These are phyloP conservation scores for Protonibea diacanthus DNA, from an alignment of 2,797 vertebrate genomes.

Conservation along the genomic window DNA sequence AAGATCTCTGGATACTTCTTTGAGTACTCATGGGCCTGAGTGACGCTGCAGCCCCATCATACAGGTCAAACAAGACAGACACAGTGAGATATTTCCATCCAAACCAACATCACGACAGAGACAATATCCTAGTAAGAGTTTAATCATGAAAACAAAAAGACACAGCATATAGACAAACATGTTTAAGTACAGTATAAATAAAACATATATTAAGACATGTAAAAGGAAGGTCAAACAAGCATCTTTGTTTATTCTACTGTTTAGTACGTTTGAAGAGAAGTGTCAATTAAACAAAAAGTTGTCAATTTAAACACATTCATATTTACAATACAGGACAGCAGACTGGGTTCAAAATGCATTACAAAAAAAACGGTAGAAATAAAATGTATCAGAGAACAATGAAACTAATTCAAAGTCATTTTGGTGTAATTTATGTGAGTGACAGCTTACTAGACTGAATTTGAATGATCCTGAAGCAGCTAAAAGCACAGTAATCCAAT, in stretches of 20 bases:
- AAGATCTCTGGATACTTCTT: neutral
- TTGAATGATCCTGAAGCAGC: slow-evolving; percentile 1
- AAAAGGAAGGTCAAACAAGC: slow-evolving; percentile 60
- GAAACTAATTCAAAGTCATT: neutral
- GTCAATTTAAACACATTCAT: slow-evolving; percentile 59
- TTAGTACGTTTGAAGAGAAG: slow-evolving; percentile 52
- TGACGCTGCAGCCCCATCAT: too few species aligned
- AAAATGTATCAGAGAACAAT: neutral
- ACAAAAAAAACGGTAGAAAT: too few species aligned
- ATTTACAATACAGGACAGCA: slow-evolving; percentile 67
- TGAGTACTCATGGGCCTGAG: neutral
- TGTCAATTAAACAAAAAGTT: slow-evolving; percentile 53
- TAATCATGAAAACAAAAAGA: slow-evolving; percentile 77
- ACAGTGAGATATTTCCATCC: neutral
- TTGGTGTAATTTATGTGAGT: neutral
- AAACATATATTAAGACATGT: slow-evolving; percentile 71
- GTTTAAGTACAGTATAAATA: slow-evolving; percentile 77
- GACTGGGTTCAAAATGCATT: slow-evolving; percentile 42
- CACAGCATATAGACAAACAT: slow-evolving; percentile 56
- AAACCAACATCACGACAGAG: neutral
- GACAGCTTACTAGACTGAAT: neutral
- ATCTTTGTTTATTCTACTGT: slow-evolving; percentile 58
- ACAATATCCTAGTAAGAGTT: slow-evolving; percentile 64
- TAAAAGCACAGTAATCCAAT: neutral
- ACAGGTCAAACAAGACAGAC: neutral